A percentile compares a stretch with the other conserved stretches of the same genome.
Conservation (phyloP, 2,113 vertebrate genomes). For the Tautogolabrus adspersus region DNA sequence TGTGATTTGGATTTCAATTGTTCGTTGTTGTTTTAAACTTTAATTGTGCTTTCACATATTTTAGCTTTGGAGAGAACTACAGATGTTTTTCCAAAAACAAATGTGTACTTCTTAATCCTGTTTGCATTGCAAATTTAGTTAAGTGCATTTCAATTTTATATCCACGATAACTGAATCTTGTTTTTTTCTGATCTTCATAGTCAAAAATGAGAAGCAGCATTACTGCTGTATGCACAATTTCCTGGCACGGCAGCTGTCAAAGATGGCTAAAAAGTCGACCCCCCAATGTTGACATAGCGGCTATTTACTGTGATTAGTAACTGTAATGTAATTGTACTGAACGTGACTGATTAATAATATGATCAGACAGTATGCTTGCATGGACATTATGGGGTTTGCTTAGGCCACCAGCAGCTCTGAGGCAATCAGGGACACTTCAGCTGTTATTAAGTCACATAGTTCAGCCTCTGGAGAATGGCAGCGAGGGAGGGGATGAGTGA, state of each 20-base stretch:
- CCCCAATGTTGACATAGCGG: not conserved
- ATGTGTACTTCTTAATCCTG: too few relatives aligned
- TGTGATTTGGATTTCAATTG: too few relatives aligned
- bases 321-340: not conserved
- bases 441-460: constrained; percentile 77
- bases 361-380: constrained; percentile 50
- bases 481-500: constrained; percentile 50
- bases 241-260: not conserved
- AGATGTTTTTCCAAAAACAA: too few relatives aligned
- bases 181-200: too few relatives aligned
- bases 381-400: constrained; percentile 45
- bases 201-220: too few relatives aligned
- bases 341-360: constrained; percentile 42
- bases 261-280: not conserved
- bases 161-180: too few relatives aligned
- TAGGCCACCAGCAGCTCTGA: constrained; percentile 56
- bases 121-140: too few relatives aligned
- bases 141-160: too few relatives aligned
- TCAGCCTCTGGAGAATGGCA: constrained; percentile 42
- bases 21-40: too few relatives aligned
- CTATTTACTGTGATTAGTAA: not conserved
- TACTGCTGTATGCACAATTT: too few relatives aligned
- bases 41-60: too few relatives aligned
- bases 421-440: constrained; percentile 75
- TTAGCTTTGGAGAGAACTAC: too few relatives aligned